Base-by-base conservation (phyloP, 2,113 vertebrate genomes). In the Tetrao urogallus region DNA sequence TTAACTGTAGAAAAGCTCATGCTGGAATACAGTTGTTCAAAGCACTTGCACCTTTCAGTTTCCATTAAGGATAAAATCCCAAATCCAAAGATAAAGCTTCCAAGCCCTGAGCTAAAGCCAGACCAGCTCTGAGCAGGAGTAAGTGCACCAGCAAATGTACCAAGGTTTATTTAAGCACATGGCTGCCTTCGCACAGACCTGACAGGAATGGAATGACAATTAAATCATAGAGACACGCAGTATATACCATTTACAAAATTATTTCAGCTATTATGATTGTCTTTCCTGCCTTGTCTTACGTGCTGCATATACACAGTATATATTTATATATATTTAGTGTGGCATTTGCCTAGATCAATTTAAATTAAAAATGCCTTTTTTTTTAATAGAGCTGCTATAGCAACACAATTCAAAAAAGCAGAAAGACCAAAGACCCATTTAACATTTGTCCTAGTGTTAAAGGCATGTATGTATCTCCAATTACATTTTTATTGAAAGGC, bases 31-130 rank as follows among this genome's bases (percentile, higher is more conserved):
- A 81, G 79, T 86, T 82, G 72, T 83, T 71, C 38, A 48, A 84
- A 94, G 93, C 92, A 95, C 92, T 96, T 95, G 86, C 78, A 89
- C 80, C 85, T 92, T 93, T 43, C 70, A 58, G 30, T 75, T 92
- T 93, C 90, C 30, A 32, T 88, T 92, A 67, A 74, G 67, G 75
- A 28, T 61, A 74, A 40, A 47, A 7, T 10, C 45, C 56, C 24
- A 77, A 63, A 25, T 19, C 48, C 45, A 64, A 64, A 64, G 75
- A 32, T 57, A 75, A 43, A 89, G n/a, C 5, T 5, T 40, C 50
- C 27, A 77, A 54, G 19, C 27, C 45, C 50, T 56, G 69, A 88
- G 64, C 84, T 88, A 82, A 83, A 91, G 32, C 60, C 52, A 72
- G 40, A 48, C 24, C 69, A 78, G 16, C 57, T 82, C 47, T 74